phyloP scores from a whole-genome alignment of 2,888 invertebrate genomes.

The Adelognathus sp. region DNA sequence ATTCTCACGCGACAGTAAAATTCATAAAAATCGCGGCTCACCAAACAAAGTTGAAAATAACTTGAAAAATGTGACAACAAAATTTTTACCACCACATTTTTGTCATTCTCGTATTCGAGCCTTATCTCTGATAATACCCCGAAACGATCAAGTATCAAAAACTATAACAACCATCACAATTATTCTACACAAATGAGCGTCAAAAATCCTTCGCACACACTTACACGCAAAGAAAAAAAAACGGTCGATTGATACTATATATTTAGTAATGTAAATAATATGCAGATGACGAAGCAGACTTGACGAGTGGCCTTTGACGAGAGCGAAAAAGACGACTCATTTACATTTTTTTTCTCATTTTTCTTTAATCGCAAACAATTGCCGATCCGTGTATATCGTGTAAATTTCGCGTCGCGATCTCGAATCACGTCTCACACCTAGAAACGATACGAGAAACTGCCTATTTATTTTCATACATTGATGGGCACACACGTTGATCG shows the following conservation, averaged over 20 bases:
- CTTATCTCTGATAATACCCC: too few species aligned
- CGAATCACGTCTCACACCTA: constrained; percentile 4
- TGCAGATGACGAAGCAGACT: constrained; percentile 23
- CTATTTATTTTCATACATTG: neutral
- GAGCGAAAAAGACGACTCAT: neutral
- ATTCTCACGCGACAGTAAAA: constrained; percentile 20
- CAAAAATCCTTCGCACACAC: neutral
- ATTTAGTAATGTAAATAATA: constrained; percentile 52
- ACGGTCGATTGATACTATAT: constrained; percentile 11
- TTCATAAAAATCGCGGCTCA: constrained; percentile 7
- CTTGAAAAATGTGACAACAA: neutral
- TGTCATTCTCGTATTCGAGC: too few species aligned
- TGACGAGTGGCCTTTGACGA: constrained; percentile 17
- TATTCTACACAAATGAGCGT: too few species aligned
- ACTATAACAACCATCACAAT: too few species aligned
- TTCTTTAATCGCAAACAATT: constrained; percentile 9
- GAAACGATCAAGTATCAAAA: too few species aligned
- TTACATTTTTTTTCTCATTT: too few species aligned
- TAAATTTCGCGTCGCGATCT: constrained; percentile 5
- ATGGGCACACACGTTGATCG: neutral
- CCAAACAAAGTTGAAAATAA: neutral
- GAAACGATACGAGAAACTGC: neutral
- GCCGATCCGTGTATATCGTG: neutral
- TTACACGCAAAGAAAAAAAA: neutral
- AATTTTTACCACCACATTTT: too few species aligned